Conservation (phyloP, 2,888 invertebrate species). For the Aphidoletes aphidimyza region DNA sequence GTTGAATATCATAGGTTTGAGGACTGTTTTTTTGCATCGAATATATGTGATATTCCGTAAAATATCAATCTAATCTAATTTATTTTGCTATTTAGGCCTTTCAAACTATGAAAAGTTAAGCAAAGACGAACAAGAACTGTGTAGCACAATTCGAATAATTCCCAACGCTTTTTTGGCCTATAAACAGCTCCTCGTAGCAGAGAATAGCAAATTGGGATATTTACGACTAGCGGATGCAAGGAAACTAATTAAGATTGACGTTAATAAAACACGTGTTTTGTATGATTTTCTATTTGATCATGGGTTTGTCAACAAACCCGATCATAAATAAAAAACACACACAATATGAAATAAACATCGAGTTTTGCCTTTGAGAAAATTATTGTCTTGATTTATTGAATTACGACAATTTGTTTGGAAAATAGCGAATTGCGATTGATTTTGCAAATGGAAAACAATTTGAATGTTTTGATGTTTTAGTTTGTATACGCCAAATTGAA, state of each 20-base stretch:
- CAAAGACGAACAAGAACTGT: conserved; percentile 78
- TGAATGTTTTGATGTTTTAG: too few relatives aligned
- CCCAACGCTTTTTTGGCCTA: conserved; percentile 84
- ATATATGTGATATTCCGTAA: conserved; percentile 69
- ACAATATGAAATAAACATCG: neutral
- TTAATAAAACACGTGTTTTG: conserved; percentile 89
- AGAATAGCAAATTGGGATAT: conserved; percentile 80
- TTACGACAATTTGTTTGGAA: too few relatives aligned
- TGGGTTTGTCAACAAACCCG: conserved; percentile 76
- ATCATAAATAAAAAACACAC: conserved; percentile 39
- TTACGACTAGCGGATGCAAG: conserved; percentile 85
- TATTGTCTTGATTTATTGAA: neutral
- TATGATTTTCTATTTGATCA: conserved; percentile 80
- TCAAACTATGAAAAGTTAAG: conserved; percentile 82
- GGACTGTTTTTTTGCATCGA: neutral
- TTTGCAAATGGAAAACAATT: too few relatives aligned
- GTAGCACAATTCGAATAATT: conserved; percentile 78
- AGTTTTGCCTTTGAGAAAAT: neutral
- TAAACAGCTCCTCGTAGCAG: conserved; percentile 77
- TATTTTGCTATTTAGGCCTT: conserved; percentile 71
- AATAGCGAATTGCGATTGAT: too few relatives aligned
- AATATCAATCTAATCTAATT: neutral
- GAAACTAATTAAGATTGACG: conserved; percentile 88
- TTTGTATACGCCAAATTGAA: too few relatives aligned
- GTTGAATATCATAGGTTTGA: conserved; percentile 9